Evolutionary conservation across 2,113 vertebrate species (phyloP).

Genomic region (Dicerorhinus sumatrensis): DNA sequence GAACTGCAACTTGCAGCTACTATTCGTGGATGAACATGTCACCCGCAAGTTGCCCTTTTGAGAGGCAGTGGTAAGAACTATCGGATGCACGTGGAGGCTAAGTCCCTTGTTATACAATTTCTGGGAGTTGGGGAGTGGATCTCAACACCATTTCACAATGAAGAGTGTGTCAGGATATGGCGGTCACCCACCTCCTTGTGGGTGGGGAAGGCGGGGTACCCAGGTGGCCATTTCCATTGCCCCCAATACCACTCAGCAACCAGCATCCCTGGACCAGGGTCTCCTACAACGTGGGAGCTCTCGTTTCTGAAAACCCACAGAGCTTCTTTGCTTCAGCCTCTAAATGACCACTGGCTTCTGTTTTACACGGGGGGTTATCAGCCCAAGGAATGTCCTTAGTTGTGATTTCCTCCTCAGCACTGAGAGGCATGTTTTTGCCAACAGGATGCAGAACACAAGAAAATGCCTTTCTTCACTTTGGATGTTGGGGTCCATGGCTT

Average conservation of each 20-base stretch:
- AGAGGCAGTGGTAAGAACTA: background rate
- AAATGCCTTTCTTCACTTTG: background rate
- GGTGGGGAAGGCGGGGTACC: too few species aligned
- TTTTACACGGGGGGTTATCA: background rate
- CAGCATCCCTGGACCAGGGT: background rate
- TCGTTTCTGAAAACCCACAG: background rate
- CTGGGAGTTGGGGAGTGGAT: background rate
- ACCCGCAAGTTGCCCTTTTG: background rate
- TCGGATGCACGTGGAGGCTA: rapidly evolving
- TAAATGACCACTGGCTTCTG: background rate
- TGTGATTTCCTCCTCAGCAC: background rate
- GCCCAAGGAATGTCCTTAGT: background rate
- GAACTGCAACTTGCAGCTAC: background rate
- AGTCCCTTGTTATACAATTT: rapidly evolving
- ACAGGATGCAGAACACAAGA: background rate
- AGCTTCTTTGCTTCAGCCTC: background rate
- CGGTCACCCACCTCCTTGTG: rapidly evolving
- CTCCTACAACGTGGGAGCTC: background rate
- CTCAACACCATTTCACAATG: background rate
- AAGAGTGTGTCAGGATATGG: background rate
- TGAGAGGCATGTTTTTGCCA: background rate
- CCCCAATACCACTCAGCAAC: rapidly evolving
- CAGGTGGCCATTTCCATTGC: rapidly evolving
- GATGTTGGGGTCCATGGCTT: background rate
- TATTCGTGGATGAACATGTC: background rate